Conservation (phyloP, 2,888 invertebrate genomes). For the Drosophila setosimentum region DNA sequence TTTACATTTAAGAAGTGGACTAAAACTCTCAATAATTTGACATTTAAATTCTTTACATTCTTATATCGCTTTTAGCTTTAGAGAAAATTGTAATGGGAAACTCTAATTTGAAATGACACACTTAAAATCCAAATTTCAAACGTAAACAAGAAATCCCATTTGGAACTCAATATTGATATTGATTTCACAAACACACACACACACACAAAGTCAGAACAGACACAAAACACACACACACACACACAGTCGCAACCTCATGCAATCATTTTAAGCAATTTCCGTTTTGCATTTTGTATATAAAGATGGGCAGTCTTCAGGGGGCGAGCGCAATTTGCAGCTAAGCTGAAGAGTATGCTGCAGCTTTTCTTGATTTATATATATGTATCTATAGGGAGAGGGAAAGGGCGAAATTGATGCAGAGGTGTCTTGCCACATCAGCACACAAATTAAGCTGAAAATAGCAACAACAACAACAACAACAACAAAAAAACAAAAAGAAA, state of each 20-base stretch:
- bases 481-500: not conserved
- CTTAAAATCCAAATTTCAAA: not conserved
- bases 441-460: conserved; percentile 61
- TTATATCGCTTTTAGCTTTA: not conserved
- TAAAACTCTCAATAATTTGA: not conserved
- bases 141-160: conserved; percentile 15
- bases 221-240: not conserved
- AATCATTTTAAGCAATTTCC: conserved; percentile 46
- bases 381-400: not conserved
- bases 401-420: conserved; percentile 37
- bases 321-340: conserved; percentile 15
- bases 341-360: conserved; percentile 49
- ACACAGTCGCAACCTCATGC: conserved; percentile 12
- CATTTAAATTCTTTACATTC: not conserved
- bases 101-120: not conserved
- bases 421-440: conserved; percentile 59
- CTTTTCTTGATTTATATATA: conserved; percentile 31
- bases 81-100: not conserved
- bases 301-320: conserved; percentile 14
- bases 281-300: conserved; percentile 36
- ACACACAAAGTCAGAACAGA: not conserved
- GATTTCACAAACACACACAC: conserved; percentile 16
- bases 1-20: not conserved
- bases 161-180: conserved; percentile 38
- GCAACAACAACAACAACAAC: conserved; percentile 5